A percentile compares a stretch with the other conserved stretches of the same genome.
Evolutionary conservation across 2,888 invertebrate genomes (phyloP).

Genomic region (Heterodera filipjevi): DNA sequence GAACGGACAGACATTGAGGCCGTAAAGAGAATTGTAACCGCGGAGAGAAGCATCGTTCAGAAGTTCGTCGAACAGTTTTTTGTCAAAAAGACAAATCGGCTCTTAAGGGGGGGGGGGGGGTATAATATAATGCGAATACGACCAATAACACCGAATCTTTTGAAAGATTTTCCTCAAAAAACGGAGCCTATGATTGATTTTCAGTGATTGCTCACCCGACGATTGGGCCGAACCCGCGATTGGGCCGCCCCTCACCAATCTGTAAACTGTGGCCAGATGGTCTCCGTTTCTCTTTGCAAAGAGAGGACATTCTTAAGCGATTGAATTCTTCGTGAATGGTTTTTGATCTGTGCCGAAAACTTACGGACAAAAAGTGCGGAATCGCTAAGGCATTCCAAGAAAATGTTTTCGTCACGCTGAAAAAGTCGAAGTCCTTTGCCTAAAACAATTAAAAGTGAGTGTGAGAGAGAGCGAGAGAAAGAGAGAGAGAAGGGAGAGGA

Average conservation of each 20-base stretch:
- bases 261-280: slow-evolving; percentile 24
- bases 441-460: neutral
- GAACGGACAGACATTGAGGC: neutral
- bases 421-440: slow-evolving; percentile 24
- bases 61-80: slow-evolving; percentile 18
- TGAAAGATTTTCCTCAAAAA: too few relatives aligned
- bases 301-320: slow-evolving; percentile 26
- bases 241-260: neutral
- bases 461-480: too few relatives aligned
- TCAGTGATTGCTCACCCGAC: neutral
- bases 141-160: too few relatives aligned
- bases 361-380: slow-evolving; percentile 28
- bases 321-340: neutral
- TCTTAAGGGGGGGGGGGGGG: slow-evolving; percentile 12
- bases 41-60: neutral
- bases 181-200: too few relatives aligned
- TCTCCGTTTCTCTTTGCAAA: slow-evolving; percentile 24
- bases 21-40: slow-evolving; percentile 20
- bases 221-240: neutral
- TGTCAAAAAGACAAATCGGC: slow-evolving; percentile 25
- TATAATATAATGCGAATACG: too few relatives aligned
- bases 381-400: slow-evolving; percentile 24
- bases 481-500: too few relatives aligned
- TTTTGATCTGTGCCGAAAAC: slow-evolving; percentile 1
- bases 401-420: slow-evolving; percentile 22